These are phyloP conservation scores for Microcebus jonahi DNA, from an alignment of 2,113 vertebrate species.

Conservation along the genomic window DNA sequence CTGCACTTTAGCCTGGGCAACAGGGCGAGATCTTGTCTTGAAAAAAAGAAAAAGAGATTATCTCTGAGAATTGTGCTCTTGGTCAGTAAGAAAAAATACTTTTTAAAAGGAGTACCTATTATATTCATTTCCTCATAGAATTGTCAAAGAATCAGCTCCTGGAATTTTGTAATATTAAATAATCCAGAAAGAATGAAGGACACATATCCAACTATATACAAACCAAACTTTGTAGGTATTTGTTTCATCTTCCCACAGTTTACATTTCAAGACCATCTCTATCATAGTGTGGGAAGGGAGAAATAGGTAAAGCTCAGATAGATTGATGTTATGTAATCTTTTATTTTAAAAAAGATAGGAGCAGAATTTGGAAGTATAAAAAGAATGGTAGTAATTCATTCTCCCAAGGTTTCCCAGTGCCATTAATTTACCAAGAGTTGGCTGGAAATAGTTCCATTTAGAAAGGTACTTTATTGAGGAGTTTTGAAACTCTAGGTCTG, in stretches of 20 bases:
- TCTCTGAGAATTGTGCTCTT: slow-evolving; percentile 30
- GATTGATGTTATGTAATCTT: not conserved
- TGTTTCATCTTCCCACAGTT: slow-evolving; percentile 30
- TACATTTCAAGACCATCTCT: not conserved
- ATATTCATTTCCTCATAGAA: not conserved
- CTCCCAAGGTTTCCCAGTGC: not conserved
- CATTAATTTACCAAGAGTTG: not conserved
- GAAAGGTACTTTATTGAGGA: not conserved
- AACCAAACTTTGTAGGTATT: not conserved
- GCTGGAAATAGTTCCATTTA: slow-evolving; percentile 27
- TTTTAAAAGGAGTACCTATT: not conserved
- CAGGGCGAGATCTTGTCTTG: no score
- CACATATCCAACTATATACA: not conserved
- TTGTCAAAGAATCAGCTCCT: slow-evolving; percentile 21
- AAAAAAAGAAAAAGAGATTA: not conserved
- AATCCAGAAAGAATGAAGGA: slow-evolving; percentile 41
- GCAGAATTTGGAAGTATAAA: not conserved
- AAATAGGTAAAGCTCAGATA: not conserved
- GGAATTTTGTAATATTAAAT: not conserved
- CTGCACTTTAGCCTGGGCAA: no score
- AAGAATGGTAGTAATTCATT: not conserved
- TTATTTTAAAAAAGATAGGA: no score
- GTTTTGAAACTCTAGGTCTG: not conserved
- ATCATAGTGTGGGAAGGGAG: not conserved
- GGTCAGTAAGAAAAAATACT: slow-evolving; percentile 22